Conservation (phyloP, 2,888 invertebrate genomes). For the Cephus pulcher region DNA sequence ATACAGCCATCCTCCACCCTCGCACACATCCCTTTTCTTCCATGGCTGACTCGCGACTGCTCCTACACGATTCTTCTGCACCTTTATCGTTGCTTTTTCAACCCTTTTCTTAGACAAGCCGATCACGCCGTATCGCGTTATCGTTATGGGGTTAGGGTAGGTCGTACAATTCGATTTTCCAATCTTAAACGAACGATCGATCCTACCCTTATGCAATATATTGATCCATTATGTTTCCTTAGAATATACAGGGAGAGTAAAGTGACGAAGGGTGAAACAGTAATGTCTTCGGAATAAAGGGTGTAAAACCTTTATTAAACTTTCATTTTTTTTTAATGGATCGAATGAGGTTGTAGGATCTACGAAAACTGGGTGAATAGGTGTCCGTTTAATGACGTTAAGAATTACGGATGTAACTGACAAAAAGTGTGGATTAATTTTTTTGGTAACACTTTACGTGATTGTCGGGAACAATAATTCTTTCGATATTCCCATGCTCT, state of each 20-base stretch:
- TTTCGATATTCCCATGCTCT: background rate
- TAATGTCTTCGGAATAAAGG: background rate
- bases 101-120: slow-evolving; percentile 33
- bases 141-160: background rate
- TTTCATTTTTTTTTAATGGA: background rate
- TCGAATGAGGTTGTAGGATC: background rate
- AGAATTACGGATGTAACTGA: too few species aligned
- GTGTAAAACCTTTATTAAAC: background rate
- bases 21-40: slow-evolving; percentile 35
- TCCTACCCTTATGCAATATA: background rate
- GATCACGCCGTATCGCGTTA: background rate
- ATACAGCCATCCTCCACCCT: slow-evolving; percentile 38
- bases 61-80: slow-evolving; percentile 32
- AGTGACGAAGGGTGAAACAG: background rate
- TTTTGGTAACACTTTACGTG: background rate
- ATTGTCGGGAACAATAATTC: background rate
- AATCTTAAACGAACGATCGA: background rate
- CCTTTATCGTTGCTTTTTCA: slow-evolving; percentile 40
- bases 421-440: too few species aligned
- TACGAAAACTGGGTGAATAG: background rate
- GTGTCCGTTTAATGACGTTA: background rate
- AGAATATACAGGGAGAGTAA: background rate
- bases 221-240: background rate
- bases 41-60: slow-evolving; percentile 21
- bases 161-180: background rate